phyloP scores from a whole-genome alignment of 2,113 vertebrate species.

The Candoia aspera region DNA sequence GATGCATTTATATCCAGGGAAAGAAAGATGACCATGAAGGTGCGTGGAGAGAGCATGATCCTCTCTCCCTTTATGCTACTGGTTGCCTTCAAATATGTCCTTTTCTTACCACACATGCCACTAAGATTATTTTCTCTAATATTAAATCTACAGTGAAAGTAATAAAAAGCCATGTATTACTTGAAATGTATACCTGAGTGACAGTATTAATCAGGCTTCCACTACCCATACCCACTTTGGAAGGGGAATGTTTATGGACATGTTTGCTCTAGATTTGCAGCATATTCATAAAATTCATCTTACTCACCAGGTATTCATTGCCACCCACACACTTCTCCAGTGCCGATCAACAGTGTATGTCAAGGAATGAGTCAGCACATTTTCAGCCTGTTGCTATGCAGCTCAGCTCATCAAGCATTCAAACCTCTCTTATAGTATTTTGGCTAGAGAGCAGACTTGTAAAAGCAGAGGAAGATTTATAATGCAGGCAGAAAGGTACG shows the following conservation, averaged over 20 bases:
- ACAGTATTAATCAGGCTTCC: constrained; percentile 28
- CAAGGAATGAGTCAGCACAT: constrained; percentile 42
- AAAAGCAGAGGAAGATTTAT: constrained; percentile 1
- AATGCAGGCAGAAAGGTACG: not conserved
- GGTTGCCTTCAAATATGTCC: not conserved
- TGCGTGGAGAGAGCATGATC: not conserved
- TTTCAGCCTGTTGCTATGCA: constrained; percentile 22
- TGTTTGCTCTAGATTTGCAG: constrained; percentile 51
- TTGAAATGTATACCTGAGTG: constrained; percentile 34
- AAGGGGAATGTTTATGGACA: constrained; percentile 58
- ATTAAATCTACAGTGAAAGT: not conserved
- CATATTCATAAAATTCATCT: constrained; percentile 47
- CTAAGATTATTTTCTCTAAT: not conserved
- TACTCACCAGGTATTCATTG: constrained; percentile 52
- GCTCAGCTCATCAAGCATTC: not conserved
- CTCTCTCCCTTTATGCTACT: not conserved
- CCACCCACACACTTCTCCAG: constrained; percentile 38
- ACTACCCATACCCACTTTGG: not conserved
- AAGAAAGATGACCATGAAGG: not conserved
- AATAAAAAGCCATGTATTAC: not conserved
- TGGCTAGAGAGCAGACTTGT: not conserved
- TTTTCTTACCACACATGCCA: not conserved
- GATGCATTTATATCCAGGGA: not conserved
- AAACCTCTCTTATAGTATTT: not conserved
- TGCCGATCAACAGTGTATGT: not conserved